A percentile compares a stretch with the other conserved stretches of the same genome.
Conservation (phyloP, 2,888 invertebrate genomes). For the Habrosyne pyritoides region DNA sequence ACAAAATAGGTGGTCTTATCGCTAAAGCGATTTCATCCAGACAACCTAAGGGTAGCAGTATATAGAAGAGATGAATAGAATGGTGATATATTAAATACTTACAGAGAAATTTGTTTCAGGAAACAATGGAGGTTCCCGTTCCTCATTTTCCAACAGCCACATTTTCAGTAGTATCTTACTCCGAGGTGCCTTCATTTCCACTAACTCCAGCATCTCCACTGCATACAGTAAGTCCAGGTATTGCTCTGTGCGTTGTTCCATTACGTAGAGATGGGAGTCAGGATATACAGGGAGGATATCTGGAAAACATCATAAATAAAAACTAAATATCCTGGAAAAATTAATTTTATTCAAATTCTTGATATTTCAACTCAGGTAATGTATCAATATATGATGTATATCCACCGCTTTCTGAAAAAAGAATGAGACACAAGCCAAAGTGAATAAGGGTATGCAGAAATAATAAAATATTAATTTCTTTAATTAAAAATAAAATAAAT, state of each 20-base stretch:
- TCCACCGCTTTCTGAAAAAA: no score
- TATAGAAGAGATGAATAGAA: no score
- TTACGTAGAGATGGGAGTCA: slow-evolving; percentile 89
- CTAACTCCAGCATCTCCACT: slow-evolving; percentile 86
- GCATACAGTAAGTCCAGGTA: slow-evolving; percentile 89
- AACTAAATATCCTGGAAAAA: background rate
- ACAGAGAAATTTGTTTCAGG: slow-evolving; percentile 66
- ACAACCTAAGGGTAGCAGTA: no score
- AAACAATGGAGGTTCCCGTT: slow-evolving; percentile 62
- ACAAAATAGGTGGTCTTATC: no score
- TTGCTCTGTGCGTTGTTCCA: slow-evolving; percentile 88
- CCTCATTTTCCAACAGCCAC: slow-evolving; percentile 91
- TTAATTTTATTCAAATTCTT: no score
- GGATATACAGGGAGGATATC: slow-evolving; percentile 91
- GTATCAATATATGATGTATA: no score
- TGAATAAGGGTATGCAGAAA: no score
- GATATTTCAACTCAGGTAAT: no score
- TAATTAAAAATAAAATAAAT: no score
- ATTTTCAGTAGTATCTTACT: slow-evolving; percentile 89
- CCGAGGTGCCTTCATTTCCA: slow-evolving; percentile 86
- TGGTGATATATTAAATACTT: slow-evolving; percentile 21
- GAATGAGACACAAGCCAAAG: no score
- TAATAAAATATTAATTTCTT: no score
- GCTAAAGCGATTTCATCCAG: no score
- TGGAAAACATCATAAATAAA: slow-evolving; percentile 49